Evolutionary conservation across 1,140 invertebrate genomes (phyloP).

Genomic region (Ditylenchus dipsaci): DNA sequence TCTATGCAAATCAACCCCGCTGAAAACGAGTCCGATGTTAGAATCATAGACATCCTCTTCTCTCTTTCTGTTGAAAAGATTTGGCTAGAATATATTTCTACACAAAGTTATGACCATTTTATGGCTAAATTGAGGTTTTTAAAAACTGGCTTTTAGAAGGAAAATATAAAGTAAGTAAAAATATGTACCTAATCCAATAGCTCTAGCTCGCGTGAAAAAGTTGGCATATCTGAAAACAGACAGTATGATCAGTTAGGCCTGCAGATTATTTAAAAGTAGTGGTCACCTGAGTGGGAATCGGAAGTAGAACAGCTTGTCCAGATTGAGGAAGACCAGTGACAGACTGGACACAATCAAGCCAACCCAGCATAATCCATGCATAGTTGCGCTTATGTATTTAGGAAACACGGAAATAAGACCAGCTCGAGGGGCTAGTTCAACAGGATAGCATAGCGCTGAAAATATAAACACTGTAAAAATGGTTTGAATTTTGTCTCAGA

Average conservation of each 20-base stretch:
- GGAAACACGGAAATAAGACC: conserved; percentile 29
- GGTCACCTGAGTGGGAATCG: conserved; percentile 46
- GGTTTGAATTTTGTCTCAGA: too few relatives aligned
- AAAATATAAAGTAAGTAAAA: too few relatives aligned
- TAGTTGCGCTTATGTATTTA: conserved; percentile 9
- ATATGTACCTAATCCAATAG: conserved; percentile 9
- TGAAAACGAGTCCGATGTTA: too few relatives aligned
- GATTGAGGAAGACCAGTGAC: conserved; percentile 45
- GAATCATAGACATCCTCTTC: too few relatives aligned
- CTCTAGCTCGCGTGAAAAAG: conserved; percentile 28
- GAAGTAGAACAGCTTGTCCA: conserved; percentile 48
- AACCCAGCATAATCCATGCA: conserved; percentile 39
- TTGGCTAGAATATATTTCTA: too few relatives aligned
- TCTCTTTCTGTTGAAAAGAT: too few relatives aligned
- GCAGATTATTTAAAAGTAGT: too few relatives aligned
- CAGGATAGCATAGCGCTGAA: conserved; percentile 42
- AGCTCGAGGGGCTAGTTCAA: conserved; percentile 40
- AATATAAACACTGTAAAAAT: background rate
- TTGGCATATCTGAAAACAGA: conserved; percentile 29
- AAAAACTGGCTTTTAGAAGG: background rate
- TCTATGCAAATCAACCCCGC: too few relatives aligned
- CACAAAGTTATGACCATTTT: too few relatives aligned
- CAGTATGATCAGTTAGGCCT: too few relatives aligned
- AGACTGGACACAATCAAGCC: conserved; percentile 41
- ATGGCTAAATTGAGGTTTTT: too few relatives aligned